Conservation (phyloP, 2,113 vertebrate genomes). For the Oncorhynchus gorbuscha region DNA sequence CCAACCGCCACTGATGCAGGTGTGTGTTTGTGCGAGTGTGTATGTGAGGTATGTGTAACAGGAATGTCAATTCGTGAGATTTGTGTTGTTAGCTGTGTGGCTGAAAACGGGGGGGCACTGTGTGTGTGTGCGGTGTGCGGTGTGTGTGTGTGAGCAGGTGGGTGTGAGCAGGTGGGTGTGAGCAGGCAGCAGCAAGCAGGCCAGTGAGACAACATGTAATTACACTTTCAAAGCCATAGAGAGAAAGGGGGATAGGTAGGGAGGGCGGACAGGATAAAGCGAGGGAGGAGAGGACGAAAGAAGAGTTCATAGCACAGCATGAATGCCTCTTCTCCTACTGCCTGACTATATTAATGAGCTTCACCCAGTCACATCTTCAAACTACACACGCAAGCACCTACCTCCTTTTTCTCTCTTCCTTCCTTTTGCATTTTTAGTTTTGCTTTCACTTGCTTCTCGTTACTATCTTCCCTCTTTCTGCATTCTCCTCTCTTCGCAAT, state of each 20-base stretch:
- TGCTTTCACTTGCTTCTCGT: background rate
- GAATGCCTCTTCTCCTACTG: background rate
- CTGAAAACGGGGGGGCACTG: background rate
- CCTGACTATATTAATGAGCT: no score
- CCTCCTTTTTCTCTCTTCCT: background rate
- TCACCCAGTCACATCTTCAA: background rate
- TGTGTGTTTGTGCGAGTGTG: background rate
- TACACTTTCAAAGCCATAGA: background rate
- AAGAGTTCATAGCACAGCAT: background rate
- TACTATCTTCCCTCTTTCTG: background rate
- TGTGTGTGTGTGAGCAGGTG: background rate
- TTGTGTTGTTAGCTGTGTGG: no score
- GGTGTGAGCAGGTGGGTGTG: background rate
- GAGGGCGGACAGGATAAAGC: conserved; percentile 18
- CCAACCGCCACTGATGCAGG: background rate
- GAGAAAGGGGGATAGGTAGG: conserved; percentile 9
- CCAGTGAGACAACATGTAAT: background rate
- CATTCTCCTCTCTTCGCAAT: background rate
- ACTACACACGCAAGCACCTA: background rate
- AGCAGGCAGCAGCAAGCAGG: background rate
- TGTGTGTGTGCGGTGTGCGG: conserved; percentile 12
- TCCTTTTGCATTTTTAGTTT: background rate
- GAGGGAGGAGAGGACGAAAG: background rate
- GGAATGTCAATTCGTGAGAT: no score
- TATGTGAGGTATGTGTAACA: background rate